Evolutionary conservation across 2,888 invertebrate species (phyloP).

Genomic region (Eurytoma adleriae): DNA sequence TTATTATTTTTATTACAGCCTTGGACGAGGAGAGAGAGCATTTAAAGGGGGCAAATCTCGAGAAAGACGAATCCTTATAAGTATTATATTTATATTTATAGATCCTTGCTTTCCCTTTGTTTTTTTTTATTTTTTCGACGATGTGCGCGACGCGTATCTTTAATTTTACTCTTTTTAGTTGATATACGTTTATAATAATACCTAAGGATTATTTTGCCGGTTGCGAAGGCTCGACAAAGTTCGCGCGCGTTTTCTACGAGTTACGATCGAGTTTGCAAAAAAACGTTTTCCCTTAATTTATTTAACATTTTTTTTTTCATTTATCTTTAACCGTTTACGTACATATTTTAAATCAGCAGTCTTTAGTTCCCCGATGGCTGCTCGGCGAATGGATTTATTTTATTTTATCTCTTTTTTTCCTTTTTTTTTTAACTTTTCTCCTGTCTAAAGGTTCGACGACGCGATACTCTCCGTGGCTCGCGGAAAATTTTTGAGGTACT

Average conservation of each 20-base stretch:
- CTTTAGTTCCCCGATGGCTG: slow-evolving; percentile 57
- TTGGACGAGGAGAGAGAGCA: slow-evolving; percentile 43
- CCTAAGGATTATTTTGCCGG: slow-evolving; percentile 38
- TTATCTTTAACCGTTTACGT: slow-evolving; percentile 30
- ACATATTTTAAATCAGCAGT: slow-evolving; percentile 52
- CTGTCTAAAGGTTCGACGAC: slow-evolving; percentile 22
- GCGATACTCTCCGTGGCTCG: neutral
- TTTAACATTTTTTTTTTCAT: slow-evolving; percentile 30
- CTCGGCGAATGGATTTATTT: slow-evolving; percentile 49
- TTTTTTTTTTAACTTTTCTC: slow-evolving; percentile 13
- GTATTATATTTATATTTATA: slow-evolving; percentile 21
- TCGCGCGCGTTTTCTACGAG: slow-evolving; percentile 33
- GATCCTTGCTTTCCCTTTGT: neutral
- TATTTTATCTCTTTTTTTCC: neutral
- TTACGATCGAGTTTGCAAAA: slow-evolving; percentile 47
- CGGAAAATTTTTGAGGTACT: neutral
- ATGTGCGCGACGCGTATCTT: slow-evolving; percentile 31
- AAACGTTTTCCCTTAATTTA: slow-evolving; percentile 21
- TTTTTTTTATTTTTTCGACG: slow-evolving; percentile 22
- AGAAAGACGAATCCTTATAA: slow-evolving; percentile 39
- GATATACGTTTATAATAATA: slow-evolving; percentile 23
- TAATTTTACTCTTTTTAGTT: slow-evolving; percentile 9
- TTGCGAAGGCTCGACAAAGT: slow-evolving; percentile 15
- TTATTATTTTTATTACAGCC: slow-evolving; percentile 37
- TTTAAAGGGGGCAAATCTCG: slow-evolving; percentile 40